These are phyloP conservation scores for Caranx melampygus DNA, from an alignment of 2,113 vertebrate genomes.

Conservation along the genomic window DNA sequence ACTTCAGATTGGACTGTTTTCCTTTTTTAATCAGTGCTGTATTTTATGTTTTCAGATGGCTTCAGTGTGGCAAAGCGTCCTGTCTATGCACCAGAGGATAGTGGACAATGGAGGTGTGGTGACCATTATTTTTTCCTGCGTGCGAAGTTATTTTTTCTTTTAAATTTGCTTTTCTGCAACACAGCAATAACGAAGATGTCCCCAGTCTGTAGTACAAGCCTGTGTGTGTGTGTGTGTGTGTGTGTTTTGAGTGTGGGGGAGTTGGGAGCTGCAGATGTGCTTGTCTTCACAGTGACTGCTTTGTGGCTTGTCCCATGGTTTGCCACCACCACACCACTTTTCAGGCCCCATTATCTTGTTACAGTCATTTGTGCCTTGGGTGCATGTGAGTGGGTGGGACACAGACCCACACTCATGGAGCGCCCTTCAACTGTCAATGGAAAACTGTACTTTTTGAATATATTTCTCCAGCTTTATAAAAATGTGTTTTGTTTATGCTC, in stretches of 20 bases:
- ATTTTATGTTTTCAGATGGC: conserved; percentile 65
- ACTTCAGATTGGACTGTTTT: not conserved
- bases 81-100: conserved; percentile 71
- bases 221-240: not conserved
- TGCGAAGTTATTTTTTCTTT: not conserved
- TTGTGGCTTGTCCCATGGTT: conserved; percentile 49
- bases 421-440: not conserved
- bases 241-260: conserved; percentile 3
- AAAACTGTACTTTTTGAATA: not conserved
- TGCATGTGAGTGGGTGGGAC: not conserved
- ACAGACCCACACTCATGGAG: not conserved
- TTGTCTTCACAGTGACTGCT: conserved; percentile 42
- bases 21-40: not conserved
- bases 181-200: not conserved
- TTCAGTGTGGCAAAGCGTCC: conserved; percentile 70
- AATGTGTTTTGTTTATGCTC: not conserved
- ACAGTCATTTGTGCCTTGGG: not conserved
- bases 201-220: not conserved
- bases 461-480: not conserved
- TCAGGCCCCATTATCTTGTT: conserved; percentile 14
- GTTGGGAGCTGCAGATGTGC: conserved; percentile 30
- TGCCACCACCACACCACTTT: not conserved
- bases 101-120: conserved; percentile 82
- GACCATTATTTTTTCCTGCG: no score
- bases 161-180: no score